phyloP scores from a whole-genome alignment of 2,797 vertebrate species.

The Amniataba percoides region DNA sequence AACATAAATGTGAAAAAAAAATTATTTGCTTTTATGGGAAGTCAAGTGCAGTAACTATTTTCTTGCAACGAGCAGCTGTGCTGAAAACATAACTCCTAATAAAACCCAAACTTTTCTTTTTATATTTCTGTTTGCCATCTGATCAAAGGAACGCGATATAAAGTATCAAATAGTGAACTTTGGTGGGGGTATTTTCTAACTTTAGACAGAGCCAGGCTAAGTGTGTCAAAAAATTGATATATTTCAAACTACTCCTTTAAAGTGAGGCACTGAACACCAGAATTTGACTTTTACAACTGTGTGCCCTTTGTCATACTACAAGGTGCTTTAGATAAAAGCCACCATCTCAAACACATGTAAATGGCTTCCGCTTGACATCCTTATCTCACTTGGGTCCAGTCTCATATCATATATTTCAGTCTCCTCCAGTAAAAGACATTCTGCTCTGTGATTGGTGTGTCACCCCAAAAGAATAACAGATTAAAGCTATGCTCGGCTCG shows the following conservation, averaged over 20 bases:
- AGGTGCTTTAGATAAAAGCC: background rate
- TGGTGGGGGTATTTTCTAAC: too few relatives aligned
- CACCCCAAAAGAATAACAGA: slow-evolving; percentile 9
- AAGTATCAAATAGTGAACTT: too few relatives aligned
- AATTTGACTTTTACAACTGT: background rate
- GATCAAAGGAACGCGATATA: too few relatives aligned
- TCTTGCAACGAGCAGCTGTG: background rate
- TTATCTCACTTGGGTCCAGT: background rate
- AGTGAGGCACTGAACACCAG: background rate
- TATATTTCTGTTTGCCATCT: background rate
- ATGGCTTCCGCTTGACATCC: slow-evolving; percentile 11
- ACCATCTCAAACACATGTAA: slow-evolving; percentile 2
- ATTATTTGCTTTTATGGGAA: background rate
- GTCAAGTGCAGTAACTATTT: background rate
- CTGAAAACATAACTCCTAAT: too few relatives aligned
- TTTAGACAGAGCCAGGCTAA: too few relatives aligned
- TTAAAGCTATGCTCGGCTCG: background rate
- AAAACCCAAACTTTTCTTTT: background rate
- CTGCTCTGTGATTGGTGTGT: slow-evolving; percentile 30
- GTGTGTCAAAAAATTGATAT: background rate
- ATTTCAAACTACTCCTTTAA: slow-evolving; percentile 3
- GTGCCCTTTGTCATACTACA: background rate
- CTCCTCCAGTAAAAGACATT: background rate
- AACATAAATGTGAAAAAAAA: too few relatives aligned
- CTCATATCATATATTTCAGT: slow-evolving; percentile 13